Conservation (phyloP, 2,113 vertebrate genomes). For the Oncorhynchus masou region DNA sequence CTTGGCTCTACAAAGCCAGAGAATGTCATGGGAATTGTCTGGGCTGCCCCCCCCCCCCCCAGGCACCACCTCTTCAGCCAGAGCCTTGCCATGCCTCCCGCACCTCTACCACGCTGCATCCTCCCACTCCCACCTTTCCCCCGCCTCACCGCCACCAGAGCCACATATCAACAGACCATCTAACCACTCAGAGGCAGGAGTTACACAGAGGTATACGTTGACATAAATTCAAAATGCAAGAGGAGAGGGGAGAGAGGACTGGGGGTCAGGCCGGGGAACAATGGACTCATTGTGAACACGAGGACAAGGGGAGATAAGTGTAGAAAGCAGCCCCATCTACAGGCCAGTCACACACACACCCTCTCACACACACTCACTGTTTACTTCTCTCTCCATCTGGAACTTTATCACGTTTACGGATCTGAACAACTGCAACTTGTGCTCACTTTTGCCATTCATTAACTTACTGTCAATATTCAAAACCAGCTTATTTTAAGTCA, state of each 20-base stretch:
- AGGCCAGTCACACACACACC: constrained; percentile 66
- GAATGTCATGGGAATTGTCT: constrained; percentile 81
- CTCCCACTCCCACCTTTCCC: neutral
- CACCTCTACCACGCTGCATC: neutral
- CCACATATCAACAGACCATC: constrained; percentile 76
- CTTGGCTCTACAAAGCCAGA: constrained; percentile 74
- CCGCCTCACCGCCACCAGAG: constrained; percentile 33
- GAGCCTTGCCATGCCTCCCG: neutral
- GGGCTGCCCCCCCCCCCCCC: constrained; percentile 35
- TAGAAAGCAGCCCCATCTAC: constrained; percentile 95
- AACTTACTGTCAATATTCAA: neutral
- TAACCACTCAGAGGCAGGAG: constrained; percentile 76
- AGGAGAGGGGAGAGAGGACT: constrained; percentile 54
- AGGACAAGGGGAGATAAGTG: constrained; percentile 63
- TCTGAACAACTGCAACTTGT: neutral
- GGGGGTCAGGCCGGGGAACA: constrained; percentile 68
- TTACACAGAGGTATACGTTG: constrained; percentile 78
- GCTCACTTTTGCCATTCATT: neutral
- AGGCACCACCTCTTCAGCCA: neutral
- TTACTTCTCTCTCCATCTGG: neutral
- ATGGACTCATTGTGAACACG: constrained; percentile 85
- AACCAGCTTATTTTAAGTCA: neutral
- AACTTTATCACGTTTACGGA: neutral
- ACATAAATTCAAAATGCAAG: constrained; percentile 80
- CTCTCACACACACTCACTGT: neutral